phyloP scores from a whole-genome alignment of 2,797 vertebrate genomes.

The Phoxinus dragarum region DNA sequence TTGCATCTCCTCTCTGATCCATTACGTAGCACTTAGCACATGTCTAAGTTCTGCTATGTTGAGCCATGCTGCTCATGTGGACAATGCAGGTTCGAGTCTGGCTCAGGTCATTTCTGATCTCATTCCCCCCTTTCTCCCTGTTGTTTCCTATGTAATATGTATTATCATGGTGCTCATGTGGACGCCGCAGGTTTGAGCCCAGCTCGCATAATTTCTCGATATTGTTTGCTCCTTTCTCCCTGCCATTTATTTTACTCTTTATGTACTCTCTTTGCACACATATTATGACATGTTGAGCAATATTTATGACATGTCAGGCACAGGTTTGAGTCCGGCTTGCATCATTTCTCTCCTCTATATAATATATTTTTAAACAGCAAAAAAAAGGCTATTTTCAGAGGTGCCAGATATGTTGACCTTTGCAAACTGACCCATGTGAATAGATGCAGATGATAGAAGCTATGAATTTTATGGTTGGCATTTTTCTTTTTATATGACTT shows the following conservation, averaged over 20 bases:
- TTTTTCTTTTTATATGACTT: conserved; percentile 60
- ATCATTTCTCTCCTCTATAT: not conserved
- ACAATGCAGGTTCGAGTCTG: not conserved
- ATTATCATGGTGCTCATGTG: not conserved
- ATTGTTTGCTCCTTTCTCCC: not conserved
- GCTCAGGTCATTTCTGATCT: not conserved
- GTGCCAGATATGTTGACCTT: not conserved
- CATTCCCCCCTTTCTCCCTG: not conserved
- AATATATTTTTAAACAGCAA: not conserved
- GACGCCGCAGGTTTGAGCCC: not conserved
- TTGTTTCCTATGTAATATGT: not conserved
- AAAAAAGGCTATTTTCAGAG: not conserved
- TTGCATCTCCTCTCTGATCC: conserved; percentile 68
- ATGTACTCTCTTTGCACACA: not conserved
- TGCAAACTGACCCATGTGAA: not conserved
- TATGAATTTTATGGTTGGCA: conserved; percentile 43
- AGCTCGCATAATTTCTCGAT: not conserved
- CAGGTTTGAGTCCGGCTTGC: not conserved
- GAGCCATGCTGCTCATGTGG: not conserved
- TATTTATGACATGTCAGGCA: not conserved
- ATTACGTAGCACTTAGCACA: conserved; percentile 72
- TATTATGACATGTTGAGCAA: not conserved
- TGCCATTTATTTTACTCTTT: not conserved
- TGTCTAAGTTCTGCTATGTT: not conserved
- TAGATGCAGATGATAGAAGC: not conserved